A percentile compares a stretch with the other conserved stretches of the same genome.
phyloP scores from a whole-genome alignment of 1,140 invertebrate genomes.

The Polypedilum vanderplanki region DNA sequence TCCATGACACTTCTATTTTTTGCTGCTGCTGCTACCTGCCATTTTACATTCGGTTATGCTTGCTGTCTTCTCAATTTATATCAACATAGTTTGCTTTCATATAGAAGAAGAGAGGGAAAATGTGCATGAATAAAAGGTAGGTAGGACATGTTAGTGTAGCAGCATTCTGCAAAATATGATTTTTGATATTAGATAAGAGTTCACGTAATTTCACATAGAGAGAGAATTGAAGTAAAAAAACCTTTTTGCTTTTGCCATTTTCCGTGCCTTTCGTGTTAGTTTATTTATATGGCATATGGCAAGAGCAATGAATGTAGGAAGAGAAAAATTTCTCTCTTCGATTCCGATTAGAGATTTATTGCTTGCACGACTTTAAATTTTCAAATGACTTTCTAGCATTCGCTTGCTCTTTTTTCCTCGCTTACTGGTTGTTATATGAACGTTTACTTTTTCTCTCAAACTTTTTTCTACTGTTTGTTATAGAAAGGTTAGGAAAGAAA shows the following conservation, averaged over 20 bases:
- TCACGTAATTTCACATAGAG: neutral
- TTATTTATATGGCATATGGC: neutral
- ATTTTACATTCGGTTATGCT: too few species aligned
- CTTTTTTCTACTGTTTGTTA: too few species aligned
- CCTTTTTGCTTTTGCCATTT: neutral
- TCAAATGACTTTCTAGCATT: neutral
- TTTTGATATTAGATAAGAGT: conserved; percentile 19
- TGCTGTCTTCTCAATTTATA: too few species aligned
- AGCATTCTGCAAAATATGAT: conserved; percentile 13
- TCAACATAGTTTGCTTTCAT: too few species aligned
- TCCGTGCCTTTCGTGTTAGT: conserved; percentile 1
- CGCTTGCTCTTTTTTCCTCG: too few species aligned
- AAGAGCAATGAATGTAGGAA: neutral
- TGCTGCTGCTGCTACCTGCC: too few species aligned
- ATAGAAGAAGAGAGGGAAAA: too few species aligned
- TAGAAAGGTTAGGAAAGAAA: too few species aligned
- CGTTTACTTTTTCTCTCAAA: too few species aligned
- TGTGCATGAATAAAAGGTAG: neutral
- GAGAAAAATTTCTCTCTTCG: neutral
- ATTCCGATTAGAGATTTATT: conserved; percentile 19
- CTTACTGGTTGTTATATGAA: too few species aligned
- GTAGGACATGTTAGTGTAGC: conserved; percentile 2
- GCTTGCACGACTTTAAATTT: conserved; percentile 10
- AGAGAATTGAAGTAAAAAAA: neutral
- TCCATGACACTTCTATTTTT: too few species aligned